A percentile compares a stretch with the other conserved stretches of the same genome.
phyloP scores from a whole-genome alignment of 2,797 vertebrate genomes.

The Leucoraja ocellata region DNA sequence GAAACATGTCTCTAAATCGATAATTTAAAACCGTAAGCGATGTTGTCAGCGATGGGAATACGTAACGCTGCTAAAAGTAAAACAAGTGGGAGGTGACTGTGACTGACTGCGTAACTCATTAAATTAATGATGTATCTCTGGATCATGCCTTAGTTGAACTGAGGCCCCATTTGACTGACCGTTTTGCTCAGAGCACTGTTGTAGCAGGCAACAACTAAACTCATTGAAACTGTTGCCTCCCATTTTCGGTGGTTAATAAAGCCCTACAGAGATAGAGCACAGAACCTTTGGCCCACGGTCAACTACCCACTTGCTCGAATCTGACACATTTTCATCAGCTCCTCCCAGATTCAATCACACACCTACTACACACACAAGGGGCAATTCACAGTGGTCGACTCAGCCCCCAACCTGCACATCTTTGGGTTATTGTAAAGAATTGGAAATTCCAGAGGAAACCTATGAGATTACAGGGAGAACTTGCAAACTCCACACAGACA shows the following conservation, averaged over 20 bases:
- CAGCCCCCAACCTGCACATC: no score
- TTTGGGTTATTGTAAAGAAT: no score
- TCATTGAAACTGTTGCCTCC: neutral
- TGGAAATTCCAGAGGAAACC: no score
- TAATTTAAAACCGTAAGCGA: neutral
- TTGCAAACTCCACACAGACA: no score
- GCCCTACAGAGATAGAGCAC: no score
- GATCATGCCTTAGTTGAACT: neutral
- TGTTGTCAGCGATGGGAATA: neutral
- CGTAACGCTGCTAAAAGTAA: neutral
- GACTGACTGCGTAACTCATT: neutral
- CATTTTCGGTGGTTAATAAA: neutral
- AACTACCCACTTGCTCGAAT: no score
- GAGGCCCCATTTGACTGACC: neutral
- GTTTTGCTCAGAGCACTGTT: neutral
- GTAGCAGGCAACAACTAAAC: neutral
- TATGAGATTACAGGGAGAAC: no score
- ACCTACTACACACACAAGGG: no score
- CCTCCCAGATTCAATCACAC: no score
- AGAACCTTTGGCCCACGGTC: no score
- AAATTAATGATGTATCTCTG: neutral
- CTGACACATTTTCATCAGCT: no score
- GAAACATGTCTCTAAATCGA: neutral
- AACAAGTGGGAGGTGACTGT: constrained; percentile 6
- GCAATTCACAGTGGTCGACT: no score